phyloP scores from a whole-genome alignment of 2,113 vertebrate genomes.

The Protobothrops mucrosquamatus region DNA sequence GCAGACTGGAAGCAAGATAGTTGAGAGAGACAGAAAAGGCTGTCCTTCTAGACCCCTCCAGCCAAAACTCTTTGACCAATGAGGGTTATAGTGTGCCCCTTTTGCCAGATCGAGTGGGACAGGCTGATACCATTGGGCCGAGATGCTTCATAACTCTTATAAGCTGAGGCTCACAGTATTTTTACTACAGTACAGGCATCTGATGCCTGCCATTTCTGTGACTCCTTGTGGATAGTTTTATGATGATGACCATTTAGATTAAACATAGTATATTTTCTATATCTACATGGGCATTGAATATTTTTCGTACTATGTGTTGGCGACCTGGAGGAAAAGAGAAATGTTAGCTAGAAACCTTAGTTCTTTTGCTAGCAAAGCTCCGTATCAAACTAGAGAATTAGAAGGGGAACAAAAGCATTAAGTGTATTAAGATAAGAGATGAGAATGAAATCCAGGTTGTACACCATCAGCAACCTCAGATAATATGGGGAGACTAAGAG shows the following conservation, averaged over 20 bases:
- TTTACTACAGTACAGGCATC: background rate
- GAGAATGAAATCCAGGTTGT: background rate
- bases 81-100: background rate
- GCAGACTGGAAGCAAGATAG: background rate
- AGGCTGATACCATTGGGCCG: background rate
- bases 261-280: background rate
- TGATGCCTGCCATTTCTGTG: background rate
- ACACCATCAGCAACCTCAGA: background rate
- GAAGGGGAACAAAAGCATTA: background rate
- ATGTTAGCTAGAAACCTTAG: background rate
- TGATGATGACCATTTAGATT: background rate
- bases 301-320: background rate
- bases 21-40: background rate
- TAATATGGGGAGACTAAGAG: background rate
- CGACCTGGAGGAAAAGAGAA: background rate
- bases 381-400: background rate
- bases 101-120: background rate
- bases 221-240: background rate
- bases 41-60: background rate
- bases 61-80: background rate
- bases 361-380: background rate
- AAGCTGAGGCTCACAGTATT: background rate
- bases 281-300: background rate
- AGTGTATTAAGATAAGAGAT: background rate
- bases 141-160: background rate